A percentile compares a stretch with the other conserved stretches of the same genome.
phyloP scores from a whole-genome alignment of 37 sponge, comb jelly and placozoan genomes.

The Crambe crambe region DNA sequence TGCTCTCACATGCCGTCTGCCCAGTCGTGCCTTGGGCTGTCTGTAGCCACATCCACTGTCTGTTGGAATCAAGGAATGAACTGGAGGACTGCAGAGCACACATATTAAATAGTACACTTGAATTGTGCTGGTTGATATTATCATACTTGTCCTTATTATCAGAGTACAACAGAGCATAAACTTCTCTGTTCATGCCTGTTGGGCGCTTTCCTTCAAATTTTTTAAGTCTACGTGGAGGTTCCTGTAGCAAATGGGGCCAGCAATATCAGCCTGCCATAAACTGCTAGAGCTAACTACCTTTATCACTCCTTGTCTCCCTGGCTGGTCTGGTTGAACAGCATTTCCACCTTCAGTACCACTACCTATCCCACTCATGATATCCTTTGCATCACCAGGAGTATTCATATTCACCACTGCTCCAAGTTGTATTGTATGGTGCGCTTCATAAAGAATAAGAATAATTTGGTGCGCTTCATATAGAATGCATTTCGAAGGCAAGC shows the following conservation, averaged over 20 bases:
- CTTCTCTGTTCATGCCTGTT: conserved; percentile 75
- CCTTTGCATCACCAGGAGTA: background rate
- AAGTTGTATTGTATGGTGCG: no score
- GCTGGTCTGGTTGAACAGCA: background rate
- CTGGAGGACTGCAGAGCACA: background rate
- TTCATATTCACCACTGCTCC: no score
- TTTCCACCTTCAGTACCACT: background rate
- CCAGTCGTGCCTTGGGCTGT: conserved; percentile 82
- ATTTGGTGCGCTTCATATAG: no score
- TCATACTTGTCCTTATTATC: conserved; percentile 51
- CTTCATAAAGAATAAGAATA: no score
- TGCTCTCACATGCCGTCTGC: conserved; percentile 67
- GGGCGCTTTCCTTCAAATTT: background rate
- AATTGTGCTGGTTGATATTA: background rate
- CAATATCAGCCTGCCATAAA: background rate
- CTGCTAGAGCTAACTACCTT: background rate
- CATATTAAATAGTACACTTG: background rate
- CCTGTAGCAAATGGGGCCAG: background rate
- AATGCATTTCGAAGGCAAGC: no score
- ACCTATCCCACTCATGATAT: background rate
- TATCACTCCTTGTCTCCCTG: background rate
- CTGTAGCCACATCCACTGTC: conserved; percentile 84
- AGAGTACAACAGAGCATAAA: conserved; percentile 81
- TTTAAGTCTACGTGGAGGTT: background rate
- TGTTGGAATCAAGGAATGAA: conserved; percentile 57